Base-by-base conservation (phyloP, 2,113 vertebrate species). In the Chloebia gouldiae region DNA sequence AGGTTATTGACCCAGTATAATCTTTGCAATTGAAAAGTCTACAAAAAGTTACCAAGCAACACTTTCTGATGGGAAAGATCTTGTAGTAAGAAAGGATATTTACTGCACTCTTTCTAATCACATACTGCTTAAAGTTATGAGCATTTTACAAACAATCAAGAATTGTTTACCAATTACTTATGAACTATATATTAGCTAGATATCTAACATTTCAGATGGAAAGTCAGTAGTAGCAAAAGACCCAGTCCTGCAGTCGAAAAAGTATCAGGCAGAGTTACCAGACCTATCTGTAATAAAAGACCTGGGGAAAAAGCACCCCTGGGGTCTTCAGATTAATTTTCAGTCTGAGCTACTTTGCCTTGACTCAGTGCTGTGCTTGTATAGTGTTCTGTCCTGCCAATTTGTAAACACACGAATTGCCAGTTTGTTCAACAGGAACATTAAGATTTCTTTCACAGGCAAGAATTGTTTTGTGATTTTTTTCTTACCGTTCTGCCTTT, bases 391-490 rank as follows among this genome's bases (percentile, higher is more conserved):
- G 15, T 53, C 13, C 18, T 8, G 25, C 22, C 5, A 2, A 15
- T 49, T 44, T 61, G 19, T 4, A 13, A 53, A n/a, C 10, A 31
- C 4, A 5, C 6, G 3, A 13, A 8, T 21, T 37, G 17, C 4
- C 54, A 42, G 13, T 65, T 72, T 80, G 19, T 37, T 84, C 39
- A 89, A 60, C 13, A 44, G 19, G 8, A 64, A 30, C 23, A 17
- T 6, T 11, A 69, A 7, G 21, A 68, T 68, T 69, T 82, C 35
- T 76, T 40, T 90, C 28, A 72, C 20, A 80, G 44, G 13, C 7
- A 61, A 69, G 9, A 88, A 40, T 3, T 70, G 5, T 4, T 70
- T 15, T 5, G 6, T 1, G 0, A 1, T 16, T 63, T 60, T 47
- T 35, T 61, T 13, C 9, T 13, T 83, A 33, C 5, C 7, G 13